Evolutionary conservation across 2,888 invertebrate genomes (phyloP), one percentile per base, ranked within the genome.

Genomic region (Tryphoninae sp.): DNA sequence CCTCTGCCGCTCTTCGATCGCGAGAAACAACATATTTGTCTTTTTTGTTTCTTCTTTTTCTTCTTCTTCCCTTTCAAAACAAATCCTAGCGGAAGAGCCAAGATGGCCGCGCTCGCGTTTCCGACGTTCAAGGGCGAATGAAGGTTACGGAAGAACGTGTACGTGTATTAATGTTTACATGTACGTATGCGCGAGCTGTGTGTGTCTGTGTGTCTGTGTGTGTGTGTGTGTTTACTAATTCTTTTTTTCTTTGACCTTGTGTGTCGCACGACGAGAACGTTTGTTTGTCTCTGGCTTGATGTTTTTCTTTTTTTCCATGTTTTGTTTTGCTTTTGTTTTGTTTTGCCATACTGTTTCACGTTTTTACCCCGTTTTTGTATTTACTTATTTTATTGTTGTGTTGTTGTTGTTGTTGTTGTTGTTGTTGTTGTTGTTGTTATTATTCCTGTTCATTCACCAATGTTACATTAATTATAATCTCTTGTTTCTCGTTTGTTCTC

Each of bases 81-180:
- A 83, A 83, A 86, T 85, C 84, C 84, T 59, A 81, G 78, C 84
- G 86, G 84, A 86, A 84, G 82, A 84, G 83, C 62, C 83, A 84
- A 83, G 82, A 83, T 86, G 84, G 61, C 78, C 73, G 79, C 78
- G 82, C 65, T 33, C 33, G 6, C 71, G 78, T 82, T 82, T 42
- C 76, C 67, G 69, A 45, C 42, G 62, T 65, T 74, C 80, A 74
- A 68, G 76, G 69, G 33, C 33, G 33, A 33, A 74, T 68, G 77
- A 78, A 78, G 75, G 77, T 71, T 73, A 82, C 82, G 82, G 78
- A 82, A 84, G 74, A 80, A 78, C 72, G 78, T 49, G 73, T 78
- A 62, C 40, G 59, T 23, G 59, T 77, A 19, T 33, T 33, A 33
- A 33, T 33, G 33, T 33, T 33, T 6, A n/a, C 9, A 4, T 1